Evolutionary conservation across 2,113 vertebrate species (phyloP), one percentile per base, ranked within the genome.

Genomic region (Paramisgurnus dabryanus): DNA sequence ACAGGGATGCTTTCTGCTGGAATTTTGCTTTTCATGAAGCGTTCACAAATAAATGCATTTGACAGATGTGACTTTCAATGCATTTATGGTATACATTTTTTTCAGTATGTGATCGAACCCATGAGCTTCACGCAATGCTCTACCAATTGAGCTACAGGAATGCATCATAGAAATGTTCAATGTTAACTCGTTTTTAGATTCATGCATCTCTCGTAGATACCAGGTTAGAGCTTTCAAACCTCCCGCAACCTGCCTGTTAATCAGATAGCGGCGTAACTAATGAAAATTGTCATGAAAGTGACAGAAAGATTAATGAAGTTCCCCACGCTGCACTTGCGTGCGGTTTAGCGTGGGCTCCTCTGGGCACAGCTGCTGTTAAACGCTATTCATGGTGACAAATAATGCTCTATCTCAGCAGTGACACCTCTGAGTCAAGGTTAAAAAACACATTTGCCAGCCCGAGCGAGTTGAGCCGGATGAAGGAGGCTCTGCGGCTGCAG

Each of bases 281-380:
- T 97, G 95, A 94, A 96, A 95, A 95, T 92, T 90, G 93, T 95
- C 93, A 91, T 87, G 91, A 89, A 95, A 95, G 91, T 96, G 96
- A 98, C 97, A 98, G 94, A 90, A 92, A 95, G 96, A 99, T 98
- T 96, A 96, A 98, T 98, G 96, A 95, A 95, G 94, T 96, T 92
- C 93, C 92, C 94, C 80, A 72, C 87, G 90, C 92, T 76, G 89
- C 88, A 91, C 93, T 94, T 90, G 89, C 75, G 50, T 90, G 87
- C 85, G 83, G 87, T 82, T 17, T 86, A 86, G 86, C 83, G 85
- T 91, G 92, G 93, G 89, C 83, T 90, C 93, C 94, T 95, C 87
- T 89, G 93, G 91, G 94, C 92, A 90, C 92, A 73, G 82, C 85
- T 86, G 87, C 94, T 89, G 94, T 93, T 95, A 95, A 94, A 92